Evolutionary conservation across 2,888 invertebrate genomes (phyloP), one percentile per base, ranked within the genome.

Genomic region (Parnassius apollo): DNA sequence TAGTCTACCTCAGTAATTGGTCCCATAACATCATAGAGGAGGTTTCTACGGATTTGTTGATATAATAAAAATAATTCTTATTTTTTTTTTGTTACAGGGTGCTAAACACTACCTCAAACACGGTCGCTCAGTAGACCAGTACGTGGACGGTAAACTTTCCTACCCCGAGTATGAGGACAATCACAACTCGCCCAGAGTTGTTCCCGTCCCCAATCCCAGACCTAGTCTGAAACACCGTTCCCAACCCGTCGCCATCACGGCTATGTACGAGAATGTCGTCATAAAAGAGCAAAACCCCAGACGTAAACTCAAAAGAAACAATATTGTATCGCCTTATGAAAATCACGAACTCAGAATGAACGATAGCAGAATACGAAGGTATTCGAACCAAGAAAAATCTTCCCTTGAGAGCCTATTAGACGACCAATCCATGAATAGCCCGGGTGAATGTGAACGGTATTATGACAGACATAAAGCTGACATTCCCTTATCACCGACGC

Each of bases 401-500:
- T 94, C 94, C 46, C 81, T 93, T 66, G 94, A 94, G 75, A 94
- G 94, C 77, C 80, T 94, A 51, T 81, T 94, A 45, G 94, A 94
- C 69, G 93, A 93, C 57, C 90, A 92, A 59, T 93, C 93, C 7
- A 86, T 88, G 83, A 93, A 93, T 62, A 92, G 88, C 70, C 92
- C 91, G 42, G 85, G 88, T 71, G 86, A 92, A 74, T 88, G 88
- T 75, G 92, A 92, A 71, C 80, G 88, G 68, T 85, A 82, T 75
- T 83, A 79, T 68, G 86, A 86, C 12, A 86, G 85, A 52, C 78
- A 81, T 68, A 92, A 88, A 81, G 75, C 87, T 35, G 83, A 93
- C 71, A 81, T 93, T 73, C 98, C 98, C 0, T 90, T 96, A 73
- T 97, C 97, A 71, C 98, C 98, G 22, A 96, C 97, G 56, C 96